Evolutionary conservation across 1,140 invertebrate genomes (phyloP), one percentile per base, ranked within the genome.

Genomic region (Trichonephila inaurata): DNA sequence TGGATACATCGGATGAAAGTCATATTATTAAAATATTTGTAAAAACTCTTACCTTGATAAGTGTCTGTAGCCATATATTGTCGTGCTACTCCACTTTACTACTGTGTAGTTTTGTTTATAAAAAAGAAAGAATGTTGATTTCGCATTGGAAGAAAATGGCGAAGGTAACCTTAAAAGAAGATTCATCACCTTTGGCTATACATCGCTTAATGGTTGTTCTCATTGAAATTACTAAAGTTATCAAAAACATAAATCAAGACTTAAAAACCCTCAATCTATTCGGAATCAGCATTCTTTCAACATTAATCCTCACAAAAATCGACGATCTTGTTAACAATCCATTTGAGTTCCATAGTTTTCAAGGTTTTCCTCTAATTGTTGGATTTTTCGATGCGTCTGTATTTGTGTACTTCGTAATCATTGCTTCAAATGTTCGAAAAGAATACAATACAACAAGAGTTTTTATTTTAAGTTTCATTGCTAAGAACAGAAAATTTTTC

Each of bases 401-500:
- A 40, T 89, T 89, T 69, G 86, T 66, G 4, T 19, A 66, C 5
- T n/a, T 89, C 33, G 33, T 89, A 66, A 33, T 19, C n/a, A 33
- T 16, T 19, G 62, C 62, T 19, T 64, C 86, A 40, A 89, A 21
- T 66, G 86, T 89, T 21, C 7, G 1, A 14, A 61, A 66, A 69
- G 86, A 89, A 40, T 89, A 66, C 40, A 16, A 19, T 40, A 4
- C 14, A 64, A 5, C n/a, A 16, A 89, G 33, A 21, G 40, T 33
- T 28, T 18, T 2, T 7, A 14, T 89, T 21, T 2, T 89, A 14
- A 28, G 33, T 33, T 16, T 8, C 8, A 83, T 83, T 44, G 81
- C 44, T 10, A 51, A 51, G 7, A 51, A 51, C 7, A 51, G 10
- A 51, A 51, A 51, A 12, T 10, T 51, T 51, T 51, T 12, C 10